Conservation (phyloP, 2,888 invertebrate species). For the Leptothorax acervorum region DNA sequence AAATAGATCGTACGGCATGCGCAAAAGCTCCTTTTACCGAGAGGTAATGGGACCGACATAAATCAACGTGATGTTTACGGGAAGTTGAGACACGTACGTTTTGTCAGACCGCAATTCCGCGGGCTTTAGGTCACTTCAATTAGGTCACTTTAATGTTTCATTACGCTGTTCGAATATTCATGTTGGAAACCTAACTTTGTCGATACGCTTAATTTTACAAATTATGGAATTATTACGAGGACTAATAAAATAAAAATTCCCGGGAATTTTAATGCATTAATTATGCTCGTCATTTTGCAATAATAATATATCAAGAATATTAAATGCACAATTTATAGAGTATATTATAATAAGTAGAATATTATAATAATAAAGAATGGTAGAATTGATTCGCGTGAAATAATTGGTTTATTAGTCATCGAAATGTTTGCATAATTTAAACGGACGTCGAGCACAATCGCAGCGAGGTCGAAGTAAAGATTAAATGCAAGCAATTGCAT, state of each 20-base stretch:
- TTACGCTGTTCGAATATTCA: background rate
- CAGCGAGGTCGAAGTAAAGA: conserved; percentile 41
- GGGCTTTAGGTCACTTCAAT: conserved; percentile 20
- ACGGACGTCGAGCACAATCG: conserved; percentile 38
- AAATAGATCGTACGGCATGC: conserved; percentile 2
- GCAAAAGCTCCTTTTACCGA: background rate
- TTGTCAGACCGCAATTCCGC: conserved; percentile 24
- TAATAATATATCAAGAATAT: conserved; percentile 21
- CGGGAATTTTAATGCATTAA: background rate
- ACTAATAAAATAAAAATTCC: conserved; percentile 3
- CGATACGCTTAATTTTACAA: conserved; percentile 28
- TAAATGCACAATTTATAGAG: background rate
- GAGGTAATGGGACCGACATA: conserved; percentile 16
- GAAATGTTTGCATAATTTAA: conserved; percentile 52
- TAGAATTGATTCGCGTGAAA: conserved; percentile 28
- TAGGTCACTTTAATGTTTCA: conserved; percentile 22
- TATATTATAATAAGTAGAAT: background rate
- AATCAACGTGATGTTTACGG: conserved; percentile 37
- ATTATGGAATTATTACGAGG: background rate
- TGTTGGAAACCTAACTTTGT: conserved; percentile 3
- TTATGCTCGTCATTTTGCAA: background rate
- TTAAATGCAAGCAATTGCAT: conserved; percentile 53
- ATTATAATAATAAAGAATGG: background rate
- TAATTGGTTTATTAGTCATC: conserved; percentile 53
- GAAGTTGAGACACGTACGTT: conserved; percentile 28